phyloP scores from a whole-genome alignment of 2,797 vertebrate genomes.

The Alfaro cultratus region DNA sequence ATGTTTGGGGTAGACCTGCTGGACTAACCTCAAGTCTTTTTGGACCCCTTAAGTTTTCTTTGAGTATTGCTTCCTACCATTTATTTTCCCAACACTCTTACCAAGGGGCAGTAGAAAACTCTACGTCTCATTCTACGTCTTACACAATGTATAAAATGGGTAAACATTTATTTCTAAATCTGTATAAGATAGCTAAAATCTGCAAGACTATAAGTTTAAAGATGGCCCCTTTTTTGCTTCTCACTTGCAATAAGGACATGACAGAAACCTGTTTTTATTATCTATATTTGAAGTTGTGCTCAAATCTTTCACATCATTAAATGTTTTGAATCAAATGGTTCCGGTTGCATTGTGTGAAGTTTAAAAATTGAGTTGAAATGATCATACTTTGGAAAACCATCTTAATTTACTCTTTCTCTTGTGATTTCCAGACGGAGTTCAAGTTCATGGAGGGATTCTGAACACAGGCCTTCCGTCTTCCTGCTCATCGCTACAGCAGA shows the following conservation, averaged over 20 bases:
- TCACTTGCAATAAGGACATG: background rate
- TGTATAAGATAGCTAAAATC: no score
- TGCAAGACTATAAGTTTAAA: no score
- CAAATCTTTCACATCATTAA: background rate
- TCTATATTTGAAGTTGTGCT: background rate
- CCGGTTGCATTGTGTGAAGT: background rate
- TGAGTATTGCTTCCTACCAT: background rate
- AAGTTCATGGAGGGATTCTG: conserved; percentile 52
- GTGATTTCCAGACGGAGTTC: conserved; percentile 61
- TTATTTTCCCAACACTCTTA: background rate
- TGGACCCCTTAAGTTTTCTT: background rate
- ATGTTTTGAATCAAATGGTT: background rate
- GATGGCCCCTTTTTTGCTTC: background rate
- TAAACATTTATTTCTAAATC: no score
- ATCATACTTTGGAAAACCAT: background rate
- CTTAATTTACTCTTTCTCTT: background rate
- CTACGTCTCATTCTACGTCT: no score
- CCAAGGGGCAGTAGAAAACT: no score
- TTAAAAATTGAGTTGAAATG: background rate
- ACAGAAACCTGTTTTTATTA: background rate
- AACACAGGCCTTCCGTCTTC: conserved; percentile 38
- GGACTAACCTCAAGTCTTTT: background rate
- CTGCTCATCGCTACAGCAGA: conserved; percentile 42
- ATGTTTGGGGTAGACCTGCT: background rate
- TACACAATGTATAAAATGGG: no score